Base-by-base conservation (phyloP, 2,797 vertebrate genomes). In the Clarias fuscus region DNA sequence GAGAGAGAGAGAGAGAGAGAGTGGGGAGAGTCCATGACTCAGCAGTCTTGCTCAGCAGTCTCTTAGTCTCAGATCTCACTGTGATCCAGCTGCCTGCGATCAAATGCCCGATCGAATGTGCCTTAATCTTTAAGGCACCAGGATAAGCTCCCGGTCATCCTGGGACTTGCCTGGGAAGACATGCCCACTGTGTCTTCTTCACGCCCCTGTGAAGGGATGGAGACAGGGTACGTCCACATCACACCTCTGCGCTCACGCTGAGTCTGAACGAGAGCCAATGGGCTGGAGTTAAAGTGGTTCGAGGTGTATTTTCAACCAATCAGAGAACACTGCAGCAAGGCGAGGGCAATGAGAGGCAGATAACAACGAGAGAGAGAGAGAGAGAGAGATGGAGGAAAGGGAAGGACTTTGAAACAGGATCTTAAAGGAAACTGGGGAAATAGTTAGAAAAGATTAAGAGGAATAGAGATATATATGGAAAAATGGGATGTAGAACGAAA, bases 241-340 rank as follows among this genome's bases (percentile, higher is more conserved):
- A 84, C 90, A 84, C 89, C 87, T 88, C 88, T 88, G 89, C 87
- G 91, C 89, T 87, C 90, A 88, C 30, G 0, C 84, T 86, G 88
- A 86, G 87, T 62, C 75, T 86, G 86, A 84, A 84, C 86, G 85
- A 67, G 85, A 93, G 91, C 94, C 93, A 95, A 94, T 95, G 87
- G 89, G 73, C 24, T 83, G 83, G 89, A 90, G 90, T 79, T 92
- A 89, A 90, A 92, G 89, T 91, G 91, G 94, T 91, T 93, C 92
- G 93, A 95, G 91, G 90, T 88, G 73, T 70, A 86, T 83, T 85
- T 90, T 90, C 75, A 86, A 79, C 94, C 93, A 95, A 95, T 95
- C 94, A 90, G 89, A 92, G 87, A 88, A 79, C 90, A 94, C 93
- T 94, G 94, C 94, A 94, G 93, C 92, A 94, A 91, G 93, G 91